phyloP scores from a whole-genome alignment of 2,113 vertebrate species.

The Daboia siamensis region DNA sequence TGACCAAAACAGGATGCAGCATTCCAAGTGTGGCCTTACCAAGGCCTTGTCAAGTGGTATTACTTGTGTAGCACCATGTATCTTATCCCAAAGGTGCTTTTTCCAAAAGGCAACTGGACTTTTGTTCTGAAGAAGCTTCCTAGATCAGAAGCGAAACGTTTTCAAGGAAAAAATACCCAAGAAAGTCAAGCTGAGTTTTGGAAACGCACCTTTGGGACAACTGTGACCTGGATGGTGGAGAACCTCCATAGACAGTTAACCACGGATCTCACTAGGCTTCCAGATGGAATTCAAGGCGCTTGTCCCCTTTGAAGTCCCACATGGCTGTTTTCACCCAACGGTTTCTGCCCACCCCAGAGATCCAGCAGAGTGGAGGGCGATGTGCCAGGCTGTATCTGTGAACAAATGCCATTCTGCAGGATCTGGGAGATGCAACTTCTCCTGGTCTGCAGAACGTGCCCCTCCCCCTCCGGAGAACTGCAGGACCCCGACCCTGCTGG shows the following conservation, averaged over 20 bases:
- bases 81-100: too few relatives aligned
- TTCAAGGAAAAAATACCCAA: not conserved
- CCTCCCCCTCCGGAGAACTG: not conserved
- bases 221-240: too few relatives aligned
- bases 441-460: not conserved
- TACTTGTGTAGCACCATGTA: too few relatives aligned
- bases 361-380: not conserved
- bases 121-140: not conserved
- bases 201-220: too few relatives aligned
- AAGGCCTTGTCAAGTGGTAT: too few relatives aligned
- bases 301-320: not conserved
- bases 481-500: not conserved
- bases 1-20: too few relatives aligned
- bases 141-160: not conserved
- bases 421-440: not conserved
- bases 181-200: too few relatives aligned
- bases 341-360: not conserved
- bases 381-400: not conserved
- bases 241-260: too few relatives aligned
- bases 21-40: too few relatives aligned
- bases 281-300: not conserved
- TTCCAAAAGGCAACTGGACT: too few relatives aligned
- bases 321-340: fast-evolving
- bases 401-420: not conserved
- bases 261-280: not conserved